Evolutionary conservation across 2,888 invertebrate species (phyloP).

Genomic region (Penaeus monodon): DNA sequence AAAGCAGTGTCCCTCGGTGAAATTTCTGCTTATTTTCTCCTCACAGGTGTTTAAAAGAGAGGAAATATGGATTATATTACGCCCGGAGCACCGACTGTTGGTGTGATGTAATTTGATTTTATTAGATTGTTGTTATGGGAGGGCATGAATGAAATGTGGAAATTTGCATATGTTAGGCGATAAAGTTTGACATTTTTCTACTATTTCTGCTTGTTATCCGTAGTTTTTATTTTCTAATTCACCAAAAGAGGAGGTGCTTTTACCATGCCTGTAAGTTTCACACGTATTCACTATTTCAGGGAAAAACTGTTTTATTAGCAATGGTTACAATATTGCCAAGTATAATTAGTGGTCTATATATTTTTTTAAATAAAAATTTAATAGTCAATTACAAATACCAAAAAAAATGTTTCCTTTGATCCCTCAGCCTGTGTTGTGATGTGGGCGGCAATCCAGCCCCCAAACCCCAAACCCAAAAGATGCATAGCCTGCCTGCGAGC

Average conservation of each 20-base stretch:
- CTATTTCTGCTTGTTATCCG: too few species aligned
- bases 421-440: slow-evolving; percentile 72
- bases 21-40: slow-evolving; percentile 9
- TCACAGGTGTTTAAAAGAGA: background rate
- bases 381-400: too few species aligned
- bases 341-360: too few species aligned
- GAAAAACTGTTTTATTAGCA: background rate
- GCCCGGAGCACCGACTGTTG: background rate
- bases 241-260: too few species aligned
- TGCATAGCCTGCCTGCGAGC: slow-evolving; percentile 93
- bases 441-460: slow-evolving; percentile 91
- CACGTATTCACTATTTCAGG: background rate
- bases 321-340: too few species aligned
- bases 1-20: too few species aligned
- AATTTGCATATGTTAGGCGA: too few species aligned
- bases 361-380: too few species aligned
- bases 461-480: slow-evolving; percentile 98
- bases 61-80: slow-evolving; percentile 23
- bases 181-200: too few species aligned
- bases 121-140: background rate
- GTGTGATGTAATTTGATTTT: slow-evolving; percentile 19
- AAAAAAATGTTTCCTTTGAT: background rate
- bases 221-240: too few species aligned
- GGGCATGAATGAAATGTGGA: too few species aligned
- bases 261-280: too few species aligned